Evolutionary conservation across 2,797 vertebrate genomes (phyloP).

Genomic region (Acipenser transmontanus): DNA sequence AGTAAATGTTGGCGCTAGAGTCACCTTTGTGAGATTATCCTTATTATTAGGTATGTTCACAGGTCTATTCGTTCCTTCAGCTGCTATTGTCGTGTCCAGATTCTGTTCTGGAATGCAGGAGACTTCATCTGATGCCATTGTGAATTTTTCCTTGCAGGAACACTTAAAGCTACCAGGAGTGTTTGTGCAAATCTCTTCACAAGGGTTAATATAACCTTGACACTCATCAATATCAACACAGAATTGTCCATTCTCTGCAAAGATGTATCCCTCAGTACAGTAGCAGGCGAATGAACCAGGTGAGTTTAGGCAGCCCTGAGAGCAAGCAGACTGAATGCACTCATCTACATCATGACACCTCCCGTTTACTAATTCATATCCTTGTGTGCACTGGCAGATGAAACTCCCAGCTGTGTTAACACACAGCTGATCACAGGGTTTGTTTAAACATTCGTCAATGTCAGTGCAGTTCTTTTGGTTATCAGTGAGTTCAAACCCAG

Average conservation of each 20-base stretch:
- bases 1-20: not conserved
- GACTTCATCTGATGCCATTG: constrained; percentile 23
- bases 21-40: not conserved
- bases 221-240: constrained; percentile 57
- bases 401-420: constrained; percentile 45
- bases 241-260: constrained; percentile 22
- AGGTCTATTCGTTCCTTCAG: not conserved
- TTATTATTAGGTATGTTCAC: not conserved
- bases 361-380: constrained; percentile 36
- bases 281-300: constrained; percentile 52
- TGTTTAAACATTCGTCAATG: constrained; percentile 46
- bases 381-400: constrained; percentile 41
- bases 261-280: constrained; percentile 44
- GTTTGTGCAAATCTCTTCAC: constrained; percentile 46
- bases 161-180: constrained; percentile 49
- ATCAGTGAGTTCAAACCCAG: constrained; percentile 40
- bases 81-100: not conserved
- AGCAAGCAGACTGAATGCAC: constrained; percentile 39
- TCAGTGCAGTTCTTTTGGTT: constrained; percentile 48
- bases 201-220: constrained; percentile 17
- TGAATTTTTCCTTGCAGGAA: constrained; percentile 25
- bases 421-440: constrained; percentile 41
- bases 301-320: constrained; percentile 45
- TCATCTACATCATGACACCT: constrained; percentile 50
- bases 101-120: constrained; percentile 19